These are phyloP conservation scores for Drosophila persimilis DNA, from an alignment of 1,140 invertebrate genomes.

Conservation along the genomic window DNA sequence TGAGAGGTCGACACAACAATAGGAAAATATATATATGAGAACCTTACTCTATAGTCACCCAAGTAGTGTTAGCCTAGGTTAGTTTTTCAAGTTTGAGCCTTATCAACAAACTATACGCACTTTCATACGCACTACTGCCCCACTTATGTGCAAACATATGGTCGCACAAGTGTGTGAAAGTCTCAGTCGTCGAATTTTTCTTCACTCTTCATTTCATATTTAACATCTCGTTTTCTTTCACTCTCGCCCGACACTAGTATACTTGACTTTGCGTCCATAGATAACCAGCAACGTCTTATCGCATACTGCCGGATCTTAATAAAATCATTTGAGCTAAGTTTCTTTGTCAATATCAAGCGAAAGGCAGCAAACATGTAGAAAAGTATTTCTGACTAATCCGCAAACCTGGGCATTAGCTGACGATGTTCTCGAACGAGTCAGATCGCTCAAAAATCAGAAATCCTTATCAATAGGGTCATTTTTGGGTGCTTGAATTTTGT, in stretches of 20 bases:
- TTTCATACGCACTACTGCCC: slow-evolving; percentile 63
- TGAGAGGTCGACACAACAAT: no score
- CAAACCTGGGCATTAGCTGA: slow-evolving; percentile 23
- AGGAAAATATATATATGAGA: not conserved
- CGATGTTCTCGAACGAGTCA: slow-evolving; percentile 22
- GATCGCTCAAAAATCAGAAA: slow-evolving; percentile 15
- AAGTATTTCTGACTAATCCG: slow-evolving; percentile 59
- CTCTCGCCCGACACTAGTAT: slow-evolving; percentile 7
- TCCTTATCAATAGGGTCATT: slow-evolving; percentile 44
- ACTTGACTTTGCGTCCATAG: slow-evolving; percentile 1
- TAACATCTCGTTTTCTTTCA: not conserved
- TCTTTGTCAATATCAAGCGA: slow-evolving; percentile 31
- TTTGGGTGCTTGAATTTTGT: slow-evolving; percentile 36
- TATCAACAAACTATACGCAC: slow-evolving; percentile 61
- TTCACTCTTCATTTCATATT: not conserved
- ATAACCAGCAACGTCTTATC: slow-evolving; percentile 9
- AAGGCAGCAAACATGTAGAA: slow-evolving; percentile 28
- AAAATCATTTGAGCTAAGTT: slow-evolving; percentile 39
- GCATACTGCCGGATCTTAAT: slow-evolving; percentile 55
- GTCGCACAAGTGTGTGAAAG: slow-evolving; percentile 9
- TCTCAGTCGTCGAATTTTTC: slow-evolving; percentile 3
- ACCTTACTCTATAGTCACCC: not conserved
- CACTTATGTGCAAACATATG: slow-evolving; percentile 24
- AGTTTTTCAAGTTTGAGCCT: slow-evolving; percentile 40
- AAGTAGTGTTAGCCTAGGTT: slow-evolving; percentile 54